Base-by-base conservation (phyloP, 92 coral and sea anemone genomes). In the Virgularia gustaviana region DNA sequence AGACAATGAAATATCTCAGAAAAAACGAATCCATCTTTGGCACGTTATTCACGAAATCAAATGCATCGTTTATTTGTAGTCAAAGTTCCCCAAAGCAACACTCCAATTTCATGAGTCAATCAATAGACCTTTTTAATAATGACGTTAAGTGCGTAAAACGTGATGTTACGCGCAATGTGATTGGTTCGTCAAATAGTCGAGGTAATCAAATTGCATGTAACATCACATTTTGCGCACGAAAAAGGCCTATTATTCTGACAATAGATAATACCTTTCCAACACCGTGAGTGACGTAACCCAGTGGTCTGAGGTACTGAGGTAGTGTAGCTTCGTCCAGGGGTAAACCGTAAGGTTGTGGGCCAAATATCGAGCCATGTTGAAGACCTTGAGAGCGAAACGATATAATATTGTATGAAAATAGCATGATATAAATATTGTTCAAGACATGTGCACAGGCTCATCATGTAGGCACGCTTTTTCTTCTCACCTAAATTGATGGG, bases 331-430 rank as follows among this genome's bases (percentile, higher is more conserved):
- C 94, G 13, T 88, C 86, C 36, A 92, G 80, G 8, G 98, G 96
- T 10, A 92, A 86, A 12, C 98, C 98, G 42, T 92, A 92, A 6
- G 98, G 96, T 76, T 92, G 98, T 13, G 87, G 86, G 18, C 96
- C 96, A 49, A 94, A 94, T 59, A 94, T 71, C 0, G 98, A 89
- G 19, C 55, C 98, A 33, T 89, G 96, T 52, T 92, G 98, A 63
- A 92, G 53, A 23, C 98, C 98, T 92, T 57, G 9, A 39, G 58
- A 22, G 10, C 10, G 31, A n/a, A n/a, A n/a, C n/a, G n/a, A n/a
- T n/a, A n/a, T n/a, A n/a, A 16, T 43, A 13, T 16, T 4, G n/a
- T 1, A 43, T 16, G 51, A 43, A 43, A 43, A 41, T 16, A 41
- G n/a, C n/a, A n/a, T n/a, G n/a, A n/a, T n/a, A n/a, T n/a, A n/a